phyloP scores from a whole-genome alignment of 2,797 vertebrate species.

The Buceros bicornis region DNA sequence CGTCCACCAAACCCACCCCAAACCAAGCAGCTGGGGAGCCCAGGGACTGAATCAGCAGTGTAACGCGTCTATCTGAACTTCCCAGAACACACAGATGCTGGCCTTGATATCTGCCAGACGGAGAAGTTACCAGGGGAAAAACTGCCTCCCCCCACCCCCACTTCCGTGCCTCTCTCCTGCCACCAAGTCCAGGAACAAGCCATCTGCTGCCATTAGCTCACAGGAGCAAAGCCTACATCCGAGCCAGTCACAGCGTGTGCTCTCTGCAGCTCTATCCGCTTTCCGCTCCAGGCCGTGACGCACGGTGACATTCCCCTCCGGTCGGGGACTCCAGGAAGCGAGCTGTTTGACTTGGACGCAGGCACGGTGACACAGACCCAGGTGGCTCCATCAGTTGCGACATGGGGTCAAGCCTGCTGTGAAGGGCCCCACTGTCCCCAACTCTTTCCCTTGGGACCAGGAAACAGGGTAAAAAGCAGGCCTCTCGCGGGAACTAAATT shows the following conservation, averaged over 20 bases:
- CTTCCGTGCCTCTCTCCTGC: background rate
- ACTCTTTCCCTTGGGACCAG: background rate
- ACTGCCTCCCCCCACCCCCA: rapidly evolving
- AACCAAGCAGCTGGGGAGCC: background rate
- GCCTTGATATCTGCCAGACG: background rate
- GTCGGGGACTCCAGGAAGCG: background rate
- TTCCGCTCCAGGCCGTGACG: background rate
- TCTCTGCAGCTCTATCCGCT: background rate
- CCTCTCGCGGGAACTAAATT: rapidly evolving
- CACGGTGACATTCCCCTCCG: background rate
- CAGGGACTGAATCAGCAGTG: background rate
- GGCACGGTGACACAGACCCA: background rate
- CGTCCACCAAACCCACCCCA: background rate
- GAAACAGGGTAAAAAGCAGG: background rate
- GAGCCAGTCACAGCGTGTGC: background rate
- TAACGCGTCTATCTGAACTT: background rate
- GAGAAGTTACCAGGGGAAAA: background rate
- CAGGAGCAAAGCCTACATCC: background rate
- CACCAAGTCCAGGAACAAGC: background rate
- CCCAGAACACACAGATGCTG: background rate
- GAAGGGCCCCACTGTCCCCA: background rate
- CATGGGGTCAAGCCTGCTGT: background rate
- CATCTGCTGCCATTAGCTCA: background rate
- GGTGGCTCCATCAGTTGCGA: background rate
- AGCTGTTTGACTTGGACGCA: background rate